A percentile compares a stretch with the other conserved stretches of the same genome.
Evolutionary conservation across 2,113 vertebrate species (phyloP).

Genomic region (Talpa occidentalis): DNA sequence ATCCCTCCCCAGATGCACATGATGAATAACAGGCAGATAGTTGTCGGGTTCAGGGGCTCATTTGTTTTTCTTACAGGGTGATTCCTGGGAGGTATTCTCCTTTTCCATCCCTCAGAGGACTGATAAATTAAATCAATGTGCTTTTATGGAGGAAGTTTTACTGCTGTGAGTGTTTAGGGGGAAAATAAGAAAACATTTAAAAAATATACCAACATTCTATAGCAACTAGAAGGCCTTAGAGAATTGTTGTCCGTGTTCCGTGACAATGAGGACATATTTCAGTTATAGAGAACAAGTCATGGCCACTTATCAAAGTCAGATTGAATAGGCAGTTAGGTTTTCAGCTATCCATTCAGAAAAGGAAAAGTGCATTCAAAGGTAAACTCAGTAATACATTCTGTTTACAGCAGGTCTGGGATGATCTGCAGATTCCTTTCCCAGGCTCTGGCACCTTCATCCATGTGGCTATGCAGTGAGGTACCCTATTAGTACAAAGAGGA

Average conservation of each 20-base stretch:
- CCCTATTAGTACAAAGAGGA: neutral
- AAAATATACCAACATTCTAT: slow-evolving; percentile 40
- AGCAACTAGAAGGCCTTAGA: slow-evolving; percentile 21
- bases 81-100: slow-evolving; percentile 67
- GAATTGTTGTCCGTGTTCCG: slow-evolving; percentile 46
- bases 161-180: slow-evolving; percentile 45
- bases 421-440: neutral
- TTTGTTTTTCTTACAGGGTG: slow-evolving; percentile 76
- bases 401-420: neutral
- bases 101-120: slow-evolving; percentile 67
- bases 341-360: slow-evolving; percentile 1
- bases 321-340: slow-evolving; percentile 48
- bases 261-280: slow-evolving; percentile 69
- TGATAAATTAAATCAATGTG: slow-evolving; percentile 75
- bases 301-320: neutral
- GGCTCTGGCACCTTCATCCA: neutral
- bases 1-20: slow-evolving; percentile 59
- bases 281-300: slow-evolving; percentile 56
- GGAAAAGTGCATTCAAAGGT: neutral
- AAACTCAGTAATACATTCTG: neutral
- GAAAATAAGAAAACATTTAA: neutral
- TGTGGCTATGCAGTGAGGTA: neutral
- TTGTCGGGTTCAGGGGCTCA: slow-evolving; percentile 61
- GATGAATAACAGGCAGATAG: slow-evolving; percentile 74
- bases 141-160: slow-evolving; percentile 63